Conservation (phyloP, 1,140 invertebrate species). For the Ephestia elutella region DNA sequence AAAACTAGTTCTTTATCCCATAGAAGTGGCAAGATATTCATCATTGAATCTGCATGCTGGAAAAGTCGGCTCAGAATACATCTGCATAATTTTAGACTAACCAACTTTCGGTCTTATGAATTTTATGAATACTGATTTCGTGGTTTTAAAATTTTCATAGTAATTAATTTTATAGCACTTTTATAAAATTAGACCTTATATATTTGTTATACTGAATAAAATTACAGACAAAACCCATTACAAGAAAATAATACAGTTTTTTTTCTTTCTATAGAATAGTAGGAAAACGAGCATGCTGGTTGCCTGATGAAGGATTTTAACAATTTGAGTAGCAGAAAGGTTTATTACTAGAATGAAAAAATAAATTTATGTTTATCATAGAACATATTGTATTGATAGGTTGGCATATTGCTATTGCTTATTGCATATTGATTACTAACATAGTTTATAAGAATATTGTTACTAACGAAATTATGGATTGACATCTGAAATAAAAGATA, state of each 20-base stretch:
- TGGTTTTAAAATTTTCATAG: neutral
- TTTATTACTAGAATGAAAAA: too few species aligned
- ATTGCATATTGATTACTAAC: too few species aligned
- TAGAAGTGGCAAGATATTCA: neutral
- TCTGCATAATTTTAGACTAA: conserved; percentile 1
- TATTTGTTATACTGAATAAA: neutral
- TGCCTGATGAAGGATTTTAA: too few species aligned
- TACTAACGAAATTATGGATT: too few species aligned
- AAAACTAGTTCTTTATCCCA: neutral
- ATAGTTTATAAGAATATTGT: too few species aligned
- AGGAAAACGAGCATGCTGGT: too few species aligned
- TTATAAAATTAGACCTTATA: neutral
- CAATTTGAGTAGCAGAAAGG: too few species aligned
- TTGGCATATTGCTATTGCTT: too few species aligned
- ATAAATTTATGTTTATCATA: too few species aligned
- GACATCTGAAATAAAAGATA: too few species aligned
- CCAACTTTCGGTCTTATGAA: conserved; percentile 4
- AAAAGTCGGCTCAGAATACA: neutral
- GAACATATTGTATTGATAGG: too few species aligned
- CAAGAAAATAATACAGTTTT: neutral
- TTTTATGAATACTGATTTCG: conserved; percentile 1
- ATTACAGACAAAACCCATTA: neutral
- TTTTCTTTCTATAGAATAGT: too few species aligned
- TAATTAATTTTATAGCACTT: neutral
- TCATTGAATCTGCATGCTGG: neutral